phyloP scores from a whole-genome alignment of 2,113 vertebrate genomes.

The Peromyscus polionotus region DNA sequence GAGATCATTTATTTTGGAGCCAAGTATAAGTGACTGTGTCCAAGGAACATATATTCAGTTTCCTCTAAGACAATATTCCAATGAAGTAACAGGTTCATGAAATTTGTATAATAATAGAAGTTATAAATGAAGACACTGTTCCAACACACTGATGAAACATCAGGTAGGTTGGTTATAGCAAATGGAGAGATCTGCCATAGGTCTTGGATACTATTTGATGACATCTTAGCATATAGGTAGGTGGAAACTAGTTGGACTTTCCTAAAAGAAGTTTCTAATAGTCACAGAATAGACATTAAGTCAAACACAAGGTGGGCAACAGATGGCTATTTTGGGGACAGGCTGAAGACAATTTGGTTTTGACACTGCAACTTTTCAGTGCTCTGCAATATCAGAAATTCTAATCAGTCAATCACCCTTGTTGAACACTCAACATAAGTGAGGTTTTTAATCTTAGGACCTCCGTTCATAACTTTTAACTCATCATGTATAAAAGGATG shows the following conservation, averaged over 20 bases:
- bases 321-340: not conserved
- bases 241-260: not conserved
- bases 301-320: not conserved
- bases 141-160: not conserved
- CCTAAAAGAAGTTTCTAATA: not conserved
- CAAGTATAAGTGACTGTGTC: not conserved
- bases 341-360: not conserved
- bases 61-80: not conserved
- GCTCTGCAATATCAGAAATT: not conserved
- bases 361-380: not conserved
- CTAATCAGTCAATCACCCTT: not conserved
- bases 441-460: not conserved
- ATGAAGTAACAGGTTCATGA: not conserved
- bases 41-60: not conserved
- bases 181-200: not conserved
- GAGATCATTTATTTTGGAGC: not conserved
- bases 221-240: not conserved
- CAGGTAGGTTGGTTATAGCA: not conserved
- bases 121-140: not conserved
- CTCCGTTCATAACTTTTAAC: not conserved
- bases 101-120: not conserved
- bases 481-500: not conserved
- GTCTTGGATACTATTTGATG: not conserved
- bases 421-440: not conserved
- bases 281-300: not conserved